Base-by-base conservation (phyloP, 2,797 vertebrate species). In the Karalla daura region DNA sequence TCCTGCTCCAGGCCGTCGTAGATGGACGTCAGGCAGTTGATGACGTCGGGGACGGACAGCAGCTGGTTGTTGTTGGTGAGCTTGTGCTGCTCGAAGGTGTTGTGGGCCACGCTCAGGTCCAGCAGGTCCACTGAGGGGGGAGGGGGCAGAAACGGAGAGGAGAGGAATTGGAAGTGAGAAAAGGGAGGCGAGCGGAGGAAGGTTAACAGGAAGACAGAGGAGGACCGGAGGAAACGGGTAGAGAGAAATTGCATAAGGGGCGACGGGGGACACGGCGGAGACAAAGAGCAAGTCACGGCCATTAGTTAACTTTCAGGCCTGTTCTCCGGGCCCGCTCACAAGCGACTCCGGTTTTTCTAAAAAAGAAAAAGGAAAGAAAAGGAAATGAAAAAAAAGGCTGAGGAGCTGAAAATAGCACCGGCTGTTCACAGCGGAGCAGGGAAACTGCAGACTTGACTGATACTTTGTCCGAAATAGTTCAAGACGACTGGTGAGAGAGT, bases 1-100 rank as follows among this genome's bases (percentile, higher is more conserved):
- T 96, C 94, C 87, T 98, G 96, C 78, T 98, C 96, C 72, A 99
- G 94, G 25, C 96, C 96, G 3, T 96, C 94, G 5, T 98, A 99
- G 70, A 96, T 93, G 21, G 95, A 96, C 5, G 96, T 97, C 90
- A 99, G 93, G 79, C 96, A 96, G 89, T 95, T 95, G 90, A 99
- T 96, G 82, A 98, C 90, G 33, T 99, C 98, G 0, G 97, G 95
- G 25, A 99, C 96, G 2, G 93, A 89, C 27, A 98, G 92, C 54
- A 96, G 93, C 63, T 96, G 96, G 45, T 93, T 94, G 72, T 97
- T 99, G 84, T 95, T 95, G 80, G 88, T 94, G 70, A 99, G 70
- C 67, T 97, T 97, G 88, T 98, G 96, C 85, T 98, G 95, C 76
- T 94, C 93, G 52, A 99, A 98, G 72, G 96, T 92, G 86, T 93